phyloP scores from a whole-genome alignment of 2,797 vertebrate species.

The Pseudochromis fuscus region DNA sequence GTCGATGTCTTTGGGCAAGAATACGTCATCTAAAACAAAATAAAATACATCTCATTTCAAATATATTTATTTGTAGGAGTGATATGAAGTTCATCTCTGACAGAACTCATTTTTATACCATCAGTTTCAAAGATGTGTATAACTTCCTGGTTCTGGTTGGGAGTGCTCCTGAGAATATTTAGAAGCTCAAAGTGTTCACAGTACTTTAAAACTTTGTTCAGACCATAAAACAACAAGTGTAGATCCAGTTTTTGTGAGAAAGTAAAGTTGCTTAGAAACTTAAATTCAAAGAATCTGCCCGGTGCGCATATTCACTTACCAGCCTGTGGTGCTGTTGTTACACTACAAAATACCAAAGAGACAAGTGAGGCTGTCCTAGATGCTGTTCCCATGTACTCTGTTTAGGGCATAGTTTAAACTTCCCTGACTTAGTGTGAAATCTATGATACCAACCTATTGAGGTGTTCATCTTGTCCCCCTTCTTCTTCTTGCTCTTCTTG shows the following conservation, averaged over 20 bases:
- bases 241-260: not conserved
- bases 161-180: not conserved
- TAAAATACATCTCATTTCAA: not conserved
- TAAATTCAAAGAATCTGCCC: not conserved
- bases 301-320: not conserved
- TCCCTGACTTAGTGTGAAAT: not conserved
- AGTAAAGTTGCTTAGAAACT: not conserved
- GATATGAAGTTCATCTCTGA: not conserved
- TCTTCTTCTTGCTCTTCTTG: conserved; percentile 99
- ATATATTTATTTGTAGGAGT: not conserved
- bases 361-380: conserved; percentile 16
- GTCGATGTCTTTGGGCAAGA: conserved; percentile 99
- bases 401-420: not conserved
- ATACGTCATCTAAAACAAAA: conserved; percentile 92
- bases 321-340: not conserved
- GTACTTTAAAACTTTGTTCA: not conserved
- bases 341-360: conserved; percentile 22
- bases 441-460: conserved; percentile 89
- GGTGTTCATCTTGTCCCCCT: conserved; percentile 90
- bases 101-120: too few relatives aligned
- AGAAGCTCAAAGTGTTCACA: not conserved
- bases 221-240: not conserved
- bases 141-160: not conserved
- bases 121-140: too few relatives aligned
- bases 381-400: not conserved